Evolutionary conservation across 2,797 vertebrate genomes (phyloP).

Genomic region (Sparidentex hasta): DNA sequence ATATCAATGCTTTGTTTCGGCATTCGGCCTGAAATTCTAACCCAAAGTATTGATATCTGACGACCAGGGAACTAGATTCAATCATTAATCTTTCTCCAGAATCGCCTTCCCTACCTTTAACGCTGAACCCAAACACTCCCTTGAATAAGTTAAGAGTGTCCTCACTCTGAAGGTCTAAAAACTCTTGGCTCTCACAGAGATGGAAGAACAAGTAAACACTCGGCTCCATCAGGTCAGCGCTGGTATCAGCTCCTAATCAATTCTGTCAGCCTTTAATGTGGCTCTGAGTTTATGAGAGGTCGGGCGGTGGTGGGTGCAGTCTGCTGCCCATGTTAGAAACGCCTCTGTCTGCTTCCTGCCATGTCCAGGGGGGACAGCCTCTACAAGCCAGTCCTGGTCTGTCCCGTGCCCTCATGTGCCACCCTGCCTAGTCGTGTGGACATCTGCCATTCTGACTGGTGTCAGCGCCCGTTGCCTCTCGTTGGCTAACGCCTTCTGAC

Average conservation of each 20-base stretch:
- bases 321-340: conserved; percentile 77
- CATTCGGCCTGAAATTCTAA: no score
- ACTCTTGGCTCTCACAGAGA: background rate
- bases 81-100: no score
- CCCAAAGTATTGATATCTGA: no score
- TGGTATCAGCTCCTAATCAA: conserved; percentile 68
- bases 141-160: conserved; percentile 6
- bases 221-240: conserved; percentile 40
- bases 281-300: conserved; percentile 69
- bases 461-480: conserved; percentile 76
- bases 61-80: no score
- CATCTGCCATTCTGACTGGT: conserved; percentile 87
- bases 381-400: conserved; percentile 63
- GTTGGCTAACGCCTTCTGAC: conserved; percentile 80
- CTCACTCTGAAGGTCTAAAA: conserved; percentile 5
- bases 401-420: conserved; percentile 77
- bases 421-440: conserved; percentile 82
- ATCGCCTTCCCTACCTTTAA: no score
- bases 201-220: background rate
- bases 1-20: no score
- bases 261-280: conserved; percentile 77
- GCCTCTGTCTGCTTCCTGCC: conserved; percentile 79
- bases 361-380: conserved; percentile 75
- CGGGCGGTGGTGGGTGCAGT: conserved; percentile 54
- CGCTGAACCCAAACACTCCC: background rate